These are phyloP conservation scores for Drosophila paulistorum DNA, from an alignment of 1,140 invertebrate genomes.

Conservation along the genomic window DNA sequence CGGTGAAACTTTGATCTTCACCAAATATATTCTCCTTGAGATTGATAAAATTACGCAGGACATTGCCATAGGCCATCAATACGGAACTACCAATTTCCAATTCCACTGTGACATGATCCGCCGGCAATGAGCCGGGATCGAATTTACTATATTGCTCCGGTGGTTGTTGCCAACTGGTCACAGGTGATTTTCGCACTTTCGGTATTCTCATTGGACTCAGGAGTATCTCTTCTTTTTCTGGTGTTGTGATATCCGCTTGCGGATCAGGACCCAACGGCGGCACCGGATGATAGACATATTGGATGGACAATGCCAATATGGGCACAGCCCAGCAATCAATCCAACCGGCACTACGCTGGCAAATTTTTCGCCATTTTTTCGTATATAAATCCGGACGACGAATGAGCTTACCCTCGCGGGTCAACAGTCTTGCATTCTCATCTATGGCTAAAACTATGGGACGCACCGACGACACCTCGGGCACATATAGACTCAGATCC, in stretches of 20 bases:
- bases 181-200: conserved; percentile 88
- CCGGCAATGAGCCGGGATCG: conserved; percentile 91
- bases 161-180: conserved; percentile 86
- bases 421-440: conserved; percentile 93
- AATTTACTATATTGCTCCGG: conserved; percentile 88
- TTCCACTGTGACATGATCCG: conserved; percentile 95
- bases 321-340: conserved; percentile 98
- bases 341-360: conserved; percentile 91
- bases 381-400: conserved; percentile 85
- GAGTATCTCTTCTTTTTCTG: conserved; percentile 96
- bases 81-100: conserved; percentile 96
- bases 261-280: conserved; percentile 93
- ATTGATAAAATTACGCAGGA: conserved; percentile 94
- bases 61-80: conserved; percentile 93
- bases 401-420: conserved; percentile 88
- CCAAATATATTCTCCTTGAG: conserved; percentile 98
- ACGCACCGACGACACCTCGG: conserved; percentile 94
- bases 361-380: conserved; percentile 94
- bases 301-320: conserved; percentile 94
- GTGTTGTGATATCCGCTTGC: conserved; percentile 95
- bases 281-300: conserved; percentile 95
- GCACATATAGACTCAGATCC: conserved; percentile 94
- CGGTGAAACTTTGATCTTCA: conserved; percentile 96
- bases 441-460: conserved; percentile 93
- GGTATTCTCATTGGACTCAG: conserved; percentile 95